Evolutionary conservation across 2,888 invertebrate species (phyloP).

Genomic region (Stegophylla sp.): DNA sequence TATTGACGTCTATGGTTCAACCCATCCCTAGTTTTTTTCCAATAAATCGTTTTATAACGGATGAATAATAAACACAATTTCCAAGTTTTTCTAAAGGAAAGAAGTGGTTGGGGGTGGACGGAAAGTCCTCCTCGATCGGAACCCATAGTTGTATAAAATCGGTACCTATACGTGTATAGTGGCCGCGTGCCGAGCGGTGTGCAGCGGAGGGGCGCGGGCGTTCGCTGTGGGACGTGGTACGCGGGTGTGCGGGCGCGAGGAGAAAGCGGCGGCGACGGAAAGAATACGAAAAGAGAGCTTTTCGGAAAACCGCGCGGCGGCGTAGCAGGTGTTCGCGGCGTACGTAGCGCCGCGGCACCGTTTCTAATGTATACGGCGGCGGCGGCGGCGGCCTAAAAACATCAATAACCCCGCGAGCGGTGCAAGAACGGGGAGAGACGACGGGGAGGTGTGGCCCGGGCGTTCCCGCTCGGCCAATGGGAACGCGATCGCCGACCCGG

Average conservation of each 20-base stretch:
- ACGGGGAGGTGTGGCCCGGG: conserved; percentile 25
- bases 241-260: no score
- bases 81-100: no score
- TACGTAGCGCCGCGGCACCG: not conserved
- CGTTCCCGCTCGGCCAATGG: conserved; percentile 23
- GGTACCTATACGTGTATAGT: no score
- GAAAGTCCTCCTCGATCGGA: no score
- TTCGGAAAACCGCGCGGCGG: conserved; percentile 28
- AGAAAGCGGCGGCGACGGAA: not conserved
- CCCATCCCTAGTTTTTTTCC: no score
- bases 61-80: no score
- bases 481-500: conserved; percentile 1
- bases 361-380: not conserved
- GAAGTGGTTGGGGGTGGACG: no score
- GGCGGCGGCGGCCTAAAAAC: conserved; percentile 30
- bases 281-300: conserved; percentile 24
- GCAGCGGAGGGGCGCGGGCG: not conserved
- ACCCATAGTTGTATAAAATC: no score
- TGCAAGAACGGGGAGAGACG: not conserved
- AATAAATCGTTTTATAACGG: no score
- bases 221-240: no score
- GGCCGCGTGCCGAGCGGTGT: not conserved
- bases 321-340: conserved; percentile 29
- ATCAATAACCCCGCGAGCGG: conserved; percentile 45
- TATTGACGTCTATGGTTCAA: no score